Evolutionary conservation across 2,888 invertebrate species (phyloP).

Genomic region (Rhamphomyia laevipes): DNA sequence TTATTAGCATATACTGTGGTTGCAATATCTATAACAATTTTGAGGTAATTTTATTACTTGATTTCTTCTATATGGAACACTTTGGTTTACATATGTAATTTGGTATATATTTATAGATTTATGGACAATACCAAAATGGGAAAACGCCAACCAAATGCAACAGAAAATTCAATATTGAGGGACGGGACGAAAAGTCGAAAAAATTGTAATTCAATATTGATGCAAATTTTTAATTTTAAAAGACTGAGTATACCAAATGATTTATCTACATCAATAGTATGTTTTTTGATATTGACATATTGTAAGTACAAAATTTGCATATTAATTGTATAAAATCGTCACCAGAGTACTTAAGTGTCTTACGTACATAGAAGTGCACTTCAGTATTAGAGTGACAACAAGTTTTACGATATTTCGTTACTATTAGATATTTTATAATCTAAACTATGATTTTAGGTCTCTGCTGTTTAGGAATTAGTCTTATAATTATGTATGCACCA

Average conservation of each 20-base stretch:
- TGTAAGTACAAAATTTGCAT: no score
- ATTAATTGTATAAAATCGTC: not conserved
- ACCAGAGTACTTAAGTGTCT: not conserved
- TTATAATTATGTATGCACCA: constrained; percentile 26
- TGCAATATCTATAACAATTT: constrained; percentile 69
- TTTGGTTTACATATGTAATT: not conserved
- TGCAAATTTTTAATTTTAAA: constrained; percentile 29
- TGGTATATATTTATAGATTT: constrained; percentile 17
- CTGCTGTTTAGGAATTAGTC: constrained; percentile 25
- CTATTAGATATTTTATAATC: not conserved
- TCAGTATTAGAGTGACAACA: no score
- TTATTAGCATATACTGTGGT: constrained; percentile 81
- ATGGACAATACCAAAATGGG: constrained; percentile 24
- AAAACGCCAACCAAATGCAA: constrained; percentile 6
- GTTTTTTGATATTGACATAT: constrained; percentile 24
- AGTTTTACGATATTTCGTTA: no score
- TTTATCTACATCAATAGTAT: constrained; percentile 28
- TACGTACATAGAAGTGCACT: not conserved
- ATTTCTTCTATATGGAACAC: not conserved
- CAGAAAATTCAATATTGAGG: constrained; percentile 25
- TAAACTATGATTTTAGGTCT: constrained; percentile 20
- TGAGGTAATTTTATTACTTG: constrained; percentile 46
- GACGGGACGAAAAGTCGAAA: constrained; percentile 16
- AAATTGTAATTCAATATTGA: constrained; percentile 19
- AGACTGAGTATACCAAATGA: constrained; percentile 22